These are phyloP conservation scores for Rhamnusium bicolor DNA, from an alignment of 2,888 invertebrate species.

Conservation along the genomic window DNA sequence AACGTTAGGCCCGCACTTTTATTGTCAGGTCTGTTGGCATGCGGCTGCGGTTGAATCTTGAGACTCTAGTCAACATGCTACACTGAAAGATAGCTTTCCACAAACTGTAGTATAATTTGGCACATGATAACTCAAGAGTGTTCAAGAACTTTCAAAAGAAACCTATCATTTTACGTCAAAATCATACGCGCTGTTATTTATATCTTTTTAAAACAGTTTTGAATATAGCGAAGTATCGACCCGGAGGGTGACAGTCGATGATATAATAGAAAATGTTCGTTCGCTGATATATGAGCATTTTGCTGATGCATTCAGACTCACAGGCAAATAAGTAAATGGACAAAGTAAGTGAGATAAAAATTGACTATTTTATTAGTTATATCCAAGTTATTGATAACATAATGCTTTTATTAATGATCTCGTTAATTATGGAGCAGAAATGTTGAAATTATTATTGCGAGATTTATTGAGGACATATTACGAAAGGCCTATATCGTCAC, in stretches of 20 bases:
- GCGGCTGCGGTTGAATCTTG: background rate
- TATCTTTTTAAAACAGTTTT: constrained; percentile 34
- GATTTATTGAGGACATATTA: too few species aligned
- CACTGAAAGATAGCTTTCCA: constrained; percentile 25
- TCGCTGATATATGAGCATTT: background rate
- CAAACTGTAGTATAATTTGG: constrained; percentile 39
- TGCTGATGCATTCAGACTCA: too few species aligned
- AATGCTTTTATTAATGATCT: too few species aligned
- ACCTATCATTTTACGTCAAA: constrained; percentile 44
- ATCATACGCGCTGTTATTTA: constrained; percentile 44
- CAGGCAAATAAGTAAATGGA: too few species aligned
- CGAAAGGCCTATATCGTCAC: too few species aligned
- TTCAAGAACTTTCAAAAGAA: constrained; percentile 38
- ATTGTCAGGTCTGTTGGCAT: background rate
- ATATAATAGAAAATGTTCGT: background rate
- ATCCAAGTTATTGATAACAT: too few species aligned
- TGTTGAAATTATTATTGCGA: too few species aligned
- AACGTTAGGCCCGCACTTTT: background rate
- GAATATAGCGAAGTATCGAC: constrained; percentile 37
- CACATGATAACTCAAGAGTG: constrained; percentile 45
- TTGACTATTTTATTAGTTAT: too few species aligned
- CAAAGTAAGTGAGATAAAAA: too few species aligned
- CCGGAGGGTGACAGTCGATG: background rate
- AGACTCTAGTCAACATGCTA: constrained; percentile 35
- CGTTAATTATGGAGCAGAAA: too few species aligned